Evolutionary conservation across 2,797 vertebrate species (phyloP).

Genomic region (Chrysolophus pictus): DNA sequence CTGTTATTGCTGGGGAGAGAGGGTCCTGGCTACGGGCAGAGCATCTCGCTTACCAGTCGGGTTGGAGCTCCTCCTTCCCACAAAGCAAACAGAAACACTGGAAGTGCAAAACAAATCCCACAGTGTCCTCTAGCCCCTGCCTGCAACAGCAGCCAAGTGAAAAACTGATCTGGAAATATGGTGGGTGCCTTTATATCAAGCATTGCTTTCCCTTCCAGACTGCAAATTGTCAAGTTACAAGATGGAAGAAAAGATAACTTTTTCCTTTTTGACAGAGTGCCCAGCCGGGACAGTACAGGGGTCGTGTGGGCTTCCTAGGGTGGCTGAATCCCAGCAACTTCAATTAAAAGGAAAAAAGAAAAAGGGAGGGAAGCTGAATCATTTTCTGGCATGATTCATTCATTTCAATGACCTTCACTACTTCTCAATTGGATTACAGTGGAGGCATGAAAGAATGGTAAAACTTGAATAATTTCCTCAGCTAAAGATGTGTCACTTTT

Average conservation of each 20-base stretch:
- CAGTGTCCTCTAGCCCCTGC: background rate
- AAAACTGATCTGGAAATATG: conserved; percentile 11
- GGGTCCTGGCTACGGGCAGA: background rate
- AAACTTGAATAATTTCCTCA: conserved; percentile 68
- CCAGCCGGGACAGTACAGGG: background rate
- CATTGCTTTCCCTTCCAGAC: conserved; percentile 31
- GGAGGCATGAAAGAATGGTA: conserved; percentile 56
- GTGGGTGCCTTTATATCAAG: background rate
- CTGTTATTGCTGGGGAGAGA: background rate
- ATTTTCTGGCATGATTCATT: conserved; percentile 68
- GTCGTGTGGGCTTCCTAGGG: background rate
- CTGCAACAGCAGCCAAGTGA: background rate
- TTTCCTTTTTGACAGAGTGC: background rate
- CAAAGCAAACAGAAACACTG: background rate
- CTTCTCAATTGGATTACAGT: conserved; percentile 42
- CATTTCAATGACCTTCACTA: conserved; percentile 48
- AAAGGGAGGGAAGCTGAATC: conserved; percentile 70
- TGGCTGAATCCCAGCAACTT: background rate
- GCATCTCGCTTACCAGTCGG: background rate
- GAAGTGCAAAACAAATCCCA: conserved; percentile 17
- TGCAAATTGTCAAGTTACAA: conserved; percentile 28
- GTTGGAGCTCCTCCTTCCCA: background rate
- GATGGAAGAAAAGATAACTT: conserved; percentile 30
- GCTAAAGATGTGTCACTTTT: conserved; percentile 52
- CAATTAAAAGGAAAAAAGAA: conserved; percentile 3